Evolutionary conservation across 1,140 invertebrate species (phyloP).

Genomic region (Copidosoma floridanum): DNA sequence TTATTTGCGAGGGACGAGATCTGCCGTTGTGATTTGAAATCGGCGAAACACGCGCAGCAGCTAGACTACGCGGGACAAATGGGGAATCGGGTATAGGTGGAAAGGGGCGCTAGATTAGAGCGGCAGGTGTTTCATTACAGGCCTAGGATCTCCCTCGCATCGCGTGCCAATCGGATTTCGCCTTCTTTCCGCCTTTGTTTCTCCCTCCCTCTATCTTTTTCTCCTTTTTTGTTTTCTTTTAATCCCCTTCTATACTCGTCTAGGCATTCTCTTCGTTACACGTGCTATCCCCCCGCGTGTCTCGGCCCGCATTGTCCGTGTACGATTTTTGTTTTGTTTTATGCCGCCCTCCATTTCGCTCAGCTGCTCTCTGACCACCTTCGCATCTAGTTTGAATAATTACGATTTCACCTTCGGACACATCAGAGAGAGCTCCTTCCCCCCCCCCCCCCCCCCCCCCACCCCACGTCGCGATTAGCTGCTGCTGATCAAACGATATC

Average conservation of each 20-base stretch:
- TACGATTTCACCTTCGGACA: neutral
- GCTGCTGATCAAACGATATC: too few relatives aligned
- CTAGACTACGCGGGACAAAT: too few relatives aligned
- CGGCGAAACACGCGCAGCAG: too few relatives aligned
- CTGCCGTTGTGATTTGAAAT: slow-evolving; percentile 5
- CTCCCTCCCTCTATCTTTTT: neutral
- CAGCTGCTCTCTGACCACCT: neutral
- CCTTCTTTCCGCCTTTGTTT: too few relatives aligned
- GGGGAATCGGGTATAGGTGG: neutral
- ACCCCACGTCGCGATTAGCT: too few relatives aligned
- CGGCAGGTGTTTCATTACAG: slow-evolving; percentile 37
- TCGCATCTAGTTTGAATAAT: slow-evolving; percentile 13
- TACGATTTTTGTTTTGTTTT: slow-evolving; percentile 16
- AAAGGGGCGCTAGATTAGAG: slow-evolving; percentile 12
- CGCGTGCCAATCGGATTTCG: slow-evolving; percentile 32
- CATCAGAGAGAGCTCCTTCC: too few relatives aligned
- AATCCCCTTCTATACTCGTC: too few relatives aligned
- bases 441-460: too few relatives aligned
- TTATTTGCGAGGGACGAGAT: neutral
- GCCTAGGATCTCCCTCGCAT: slow-evolving; percentile 14
- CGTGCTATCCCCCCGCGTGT: neutral
- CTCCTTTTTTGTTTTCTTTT: neutral
- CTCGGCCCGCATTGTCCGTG: slow-evolving; percentile 2
- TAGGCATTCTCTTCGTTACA: neutral
- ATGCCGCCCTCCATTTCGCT: neutral